A percentile compares a stretch with the other conserved stretches of the same genome.
These are phyloP conservation scores for Laticauda colubrina DNA, from an alignment of 2,113 vertebrate species.

Conservation along the genomic window DNA sequence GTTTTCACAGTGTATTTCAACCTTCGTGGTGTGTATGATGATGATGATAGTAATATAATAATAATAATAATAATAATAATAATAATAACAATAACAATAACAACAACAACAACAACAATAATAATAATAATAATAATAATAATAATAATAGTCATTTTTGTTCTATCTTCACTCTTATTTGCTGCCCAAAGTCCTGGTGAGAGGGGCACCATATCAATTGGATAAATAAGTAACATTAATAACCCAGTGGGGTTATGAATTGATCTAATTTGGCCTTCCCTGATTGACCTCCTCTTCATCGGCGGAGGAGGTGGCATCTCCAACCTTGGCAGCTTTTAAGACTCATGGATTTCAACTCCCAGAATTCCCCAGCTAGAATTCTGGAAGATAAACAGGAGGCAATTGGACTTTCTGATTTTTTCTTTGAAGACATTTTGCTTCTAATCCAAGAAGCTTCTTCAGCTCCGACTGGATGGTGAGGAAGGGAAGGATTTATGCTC, in stretches of 20 bases:
- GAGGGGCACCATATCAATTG: background rate
- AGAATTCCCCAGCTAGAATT: background rate
- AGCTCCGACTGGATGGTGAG: too few relatives aligned
- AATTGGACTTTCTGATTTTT: too few relatives aligned
- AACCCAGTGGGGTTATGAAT: background rate
- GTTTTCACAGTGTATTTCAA: background rate
- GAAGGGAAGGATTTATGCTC: too few relatives aligned
- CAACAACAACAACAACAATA: too few relatives aligned
- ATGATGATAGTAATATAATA: background rate
- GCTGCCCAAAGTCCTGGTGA: background rate
- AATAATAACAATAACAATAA: too few relatives aligned
- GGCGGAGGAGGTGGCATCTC: rapidly evolving
- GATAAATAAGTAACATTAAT: background rate
- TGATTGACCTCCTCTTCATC: background rate
- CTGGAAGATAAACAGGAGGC: background rate
- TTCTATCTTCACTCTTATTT: background rate
- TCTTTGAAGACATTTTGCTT: too few relatives aligned
- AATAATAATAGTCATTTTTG: background rate
- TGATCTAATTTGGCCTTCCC: background rate
- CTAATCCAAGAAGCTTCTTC: too few relatives aligned
- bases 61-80: background rate
- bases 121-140: too few relatives aligned
- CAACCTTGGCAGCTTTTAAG: background rate
- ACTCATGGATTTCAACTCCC: background rate
- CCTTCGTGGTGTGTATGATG: background rate